Evolutionary conservation across 2,888 invertebrate genomes (phyloP).

Genomic region (Morpho achilles): DNA sequence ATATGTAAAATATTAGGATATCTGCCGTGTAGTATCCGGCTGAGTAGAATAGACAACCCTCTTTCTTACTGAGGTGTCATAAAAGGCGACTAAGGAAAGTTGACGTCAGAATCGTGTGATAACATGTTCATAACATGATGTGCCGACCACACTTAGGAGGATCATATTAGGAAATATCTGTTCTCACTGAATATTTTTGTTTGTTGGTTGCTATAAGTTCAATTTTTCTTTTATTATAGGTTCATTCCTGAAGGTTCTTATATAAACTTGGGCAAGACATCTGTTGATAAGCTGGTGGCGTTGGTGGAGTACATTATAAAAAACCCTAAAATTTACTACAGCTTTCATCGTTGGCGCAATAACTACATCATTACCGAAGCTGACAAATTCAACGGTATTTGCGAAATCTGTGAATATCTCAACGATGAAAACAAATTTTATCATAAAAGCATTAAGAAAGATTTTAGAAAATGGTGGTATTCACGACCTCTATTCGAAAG

Average conservation of each 20-base stretch:
- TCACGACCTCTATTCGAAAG: slow-evolving; percentile 33
- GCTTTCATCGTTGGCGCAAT: slow-evolving; percentile 50
- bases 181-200: no score
- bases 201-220: not conserved
- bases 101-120: no score
- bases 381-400: slow-evolving; percentile 41
- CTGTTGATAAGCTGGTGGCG: slow-evolving; percentile 40
- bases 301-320: slow-evolving; percentile 41
- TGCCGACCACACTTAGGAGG: no score
- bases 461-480: slow-evolving; percentile 61
- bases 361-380: slow-evolving; percentile 43
- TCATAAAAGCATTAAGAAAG: slow-evolving; percentile 33
- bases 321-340: slow-evolving; percentile 40
- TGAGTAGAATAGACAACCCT: no score
- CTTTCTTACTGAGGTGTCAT: no score
- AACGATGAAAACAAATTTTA: slow-evolving; percentile 37
- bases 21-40: no score
- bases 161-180: no score
- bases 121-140: no score
- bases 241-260: slow-evolving; percentile 61
- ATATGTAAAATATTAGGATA: no score
- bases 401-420: slow-evolving; percentile 48
- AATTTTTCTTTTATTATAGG: slow-evolving; percentile 35
- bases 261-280: slow-evolving; percentile 37
- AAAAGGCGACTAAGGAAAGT: no score